Base-by-base conservation (phyloP, 2,888 invertebrate species). In the Lithophane ornitopus region DNA sequence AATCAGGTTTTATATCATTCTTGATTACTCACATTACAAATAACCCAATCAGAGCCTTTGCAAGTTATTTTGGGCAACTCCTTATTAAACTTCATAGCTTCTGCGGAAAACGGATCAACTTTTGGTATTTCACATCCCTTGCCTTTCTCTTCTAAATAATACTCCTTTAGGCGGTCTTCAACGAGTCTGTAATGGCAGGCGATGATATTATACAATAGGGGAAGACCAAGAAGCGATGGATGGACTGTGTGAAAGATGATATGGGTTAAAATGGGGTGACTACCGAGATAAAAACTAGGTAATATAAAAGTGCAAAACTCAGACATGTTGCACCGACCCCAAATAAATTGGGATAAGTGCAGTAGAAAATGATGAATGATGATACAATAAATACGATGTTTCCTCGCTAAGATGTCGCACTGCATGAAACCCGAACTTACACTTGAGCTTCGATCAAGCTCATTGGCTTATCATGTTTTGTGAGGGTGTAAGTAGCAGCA, bases 1-100 rank as follows among this genome's bases (percentile, higher is more conserved):
- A 39, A 8, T 4, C 9, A n/a, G 8, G 34, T 22, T 39, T 28
- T 22, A 14, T 14, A 22, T 12, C 2, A 61, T 39, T 54, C 19
- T 58, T 41, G 12, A 19, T 59, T 34, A 91, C 97, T 97, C 91
- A 98, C 98, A 90, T 97, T 97, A 87, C 98, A 98, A 88, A 96
- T 96, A 4, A 99, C 98, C 99, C 99, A 99, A 91, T 98, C 98
- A 94, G 97, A 81, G 93, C 97, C 89, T 91, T 94, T 14, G 90
- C 99, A 99, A 22, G 97, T 94, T 9, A 99, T 95, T 1, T 97
- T 97, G 0, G 97, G 97, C 19, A 97, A 95, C 22, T 97, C 92
- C 82, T 97, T 95, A 76, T 98, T 97, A 88, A 98, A 98, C 90
- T 97, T 97, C 94, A 97, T 97, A 54, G 98, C 98, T 88, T 98